Conservation (phyloP, 2,113 vertebrate genomes). For the Platysternon megacephalum region DNA sequence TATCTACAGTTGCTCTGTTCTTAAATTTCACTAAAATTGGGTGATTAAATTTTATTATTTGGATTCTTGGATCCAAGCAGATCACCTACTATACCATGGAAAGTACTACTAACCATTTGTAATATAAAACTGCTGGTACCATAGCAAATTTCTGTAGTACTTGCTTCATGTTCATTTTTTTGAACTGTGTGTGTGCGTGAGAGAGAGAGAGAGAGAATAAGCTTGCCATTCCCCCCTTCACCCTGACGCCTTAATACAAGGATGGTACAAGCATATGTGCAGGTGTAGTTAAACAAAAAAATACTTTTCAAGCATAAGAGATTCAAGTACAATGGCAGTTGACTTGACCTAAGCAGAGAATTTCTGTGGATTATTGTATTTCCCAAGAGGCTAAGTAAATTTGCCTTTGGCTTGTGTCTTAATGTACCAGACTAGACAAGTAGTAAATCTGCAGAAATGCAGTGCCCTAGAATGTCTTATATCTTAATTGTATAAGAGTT, state of each 20-base stretch:
- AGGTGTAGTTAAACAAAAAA: constrained; percentile 17
- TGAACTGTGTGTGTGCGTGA: background rate
- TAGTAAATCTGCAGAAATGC: constrained; percentile 67
- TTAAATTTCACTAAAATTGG: constrained; percentile 29
- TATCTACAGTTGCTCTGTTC: constrained; percentile 21
- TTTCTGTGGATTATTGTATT: constrained; percentile 66
- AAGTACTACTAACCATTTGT: constrained; percentile 4
- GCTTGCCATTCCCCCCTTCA: background rate
- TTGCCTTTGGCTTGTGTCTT: constrained; percentile 63
- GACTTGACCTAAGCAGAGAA: constrained; percentile 43
- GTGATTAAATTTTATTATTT: constrained; percentile 48
- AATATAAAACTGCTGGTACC: constrained; percentile 20
- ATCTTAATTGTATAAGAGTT: constrained; percentile 69
- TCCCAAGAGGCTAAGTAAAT: constrained; percentile 61
- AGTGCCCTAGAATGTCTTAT: constrained; percentile 51
- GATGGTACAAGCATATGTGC: background rate
- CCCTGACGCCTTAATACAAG: background rate
- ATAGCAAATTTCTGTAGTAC: background rate
- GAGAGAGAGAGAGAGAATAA: too few relatives aligned
- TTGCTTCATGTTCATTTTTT: background rate
- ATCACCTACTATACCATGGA: background rate
- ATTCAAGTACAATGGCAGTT: constrained; percentile 37
- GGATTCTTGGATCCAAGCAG: background rate
- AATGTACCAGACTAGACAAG: constrained; percentile 41
- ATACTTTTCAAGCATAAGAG: constrained; percentile 31